Conservation (phyloP, 2,888 invertebrate genomes). For the Netelia fuscicornis region DNA sequence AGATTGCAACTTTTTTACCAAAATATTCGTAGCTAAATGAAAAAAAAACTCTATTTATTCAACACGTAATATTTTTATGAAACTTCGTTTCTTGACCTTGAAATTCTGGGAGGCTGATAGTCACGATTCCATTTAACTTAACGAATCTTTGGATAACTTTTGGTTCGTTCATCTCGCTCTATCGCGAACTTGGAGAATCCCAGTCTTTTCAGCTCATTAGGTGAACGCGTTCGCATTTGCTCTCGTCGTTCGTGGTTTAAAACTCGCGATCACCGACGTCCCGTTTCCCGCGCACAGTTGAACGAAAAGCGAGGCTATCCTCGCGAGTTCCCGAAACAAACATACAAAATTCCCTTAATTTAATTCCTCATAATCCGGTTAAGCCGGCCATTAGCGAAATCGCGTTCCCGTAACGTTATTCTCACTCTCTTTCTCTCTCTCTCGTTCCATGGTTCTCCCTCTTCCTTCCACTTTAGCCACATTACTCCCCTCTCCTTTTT, state of each 20-base stretch:
- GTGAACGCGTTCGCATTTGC: conserved; percentile 65
- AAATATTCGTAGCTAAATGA: too few species aligned
- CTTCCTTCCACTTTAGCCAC: conserved; percentile 17
- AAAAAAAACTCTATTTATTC: too few species aligned
- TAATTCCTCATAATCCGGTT: conserved; percentile 81
- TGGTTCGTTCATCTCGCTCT: not conserved
- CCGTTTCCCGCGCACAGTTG: conserved; percentile 20
- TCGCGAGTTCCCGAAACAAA: conserved; percentile 73
- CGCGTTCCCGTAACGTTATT: conserved; percentile 67
- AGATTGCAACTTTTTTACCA: too few species aligned
- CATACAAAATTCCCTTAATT: conserved; percentile 78
- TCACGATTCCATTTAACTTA: too few species aligned
- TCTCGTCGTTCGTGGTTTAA: conserved; percentile 47
- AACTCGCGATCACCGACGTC: conserved; percentile 47
- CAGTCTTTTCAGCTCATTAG: conserved; percentile 73
- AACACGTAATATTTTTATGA: too few species aligned
- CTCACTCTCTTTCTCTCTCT: conserved; percentile 47
- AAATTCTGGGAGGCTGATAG: too few species aligned
- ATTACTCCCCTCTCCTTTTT: conserved; percentile 24
- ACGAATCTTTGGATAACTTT: not conserved
- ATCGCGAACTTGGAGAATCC: not conserved
- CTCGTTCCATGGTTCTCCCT: conserved; percentile 13
- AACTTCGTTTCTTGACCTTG: too few species aligned
- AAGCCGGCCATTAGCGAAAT: conserved; percentile 79
- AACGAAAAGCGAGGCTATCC: conserved; percentile 9